Evolutionary conservation across 2,888 invertebrate genomes (phyloP).

Genomic region (Ischnus inquisitorius): DNA sequence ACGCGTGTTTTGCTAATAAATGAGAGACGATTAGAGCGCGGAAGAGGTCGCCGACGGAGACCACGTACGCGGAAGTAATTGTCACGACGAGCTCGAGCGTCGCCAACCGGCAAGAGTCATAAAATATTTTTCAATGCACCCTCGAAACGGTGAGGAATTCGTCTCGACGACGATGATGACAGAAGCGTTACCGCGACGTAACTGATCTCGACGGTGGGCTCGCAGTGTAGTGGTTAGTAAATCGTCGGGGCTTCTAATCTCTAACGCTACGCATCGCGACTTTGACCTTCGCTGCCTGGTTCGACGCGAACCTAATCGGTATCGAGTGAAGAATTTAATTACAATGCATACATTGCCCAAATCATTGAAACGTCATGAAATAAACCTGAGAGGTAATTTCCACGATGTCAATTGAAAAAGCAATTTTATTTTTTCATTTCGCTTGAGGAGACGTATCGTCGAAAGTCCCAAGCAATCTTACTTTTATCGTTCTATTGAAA

Average conservation of each 20-base stretch:
- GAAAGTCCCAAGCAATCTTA: too few species aligned
- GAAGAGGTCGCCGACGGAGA: constrained; percentile 11
- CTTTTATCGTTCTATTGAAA: too few species aligned
- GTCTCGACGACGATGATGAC: constrained; percentile 1
- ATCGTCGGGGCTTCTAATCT: constrained; percentile 60
- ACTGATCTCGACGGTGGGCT: constrained; percentile 26
- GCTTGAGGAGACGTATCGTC: too few species aligned
- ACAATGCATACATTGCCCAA: not conserved
- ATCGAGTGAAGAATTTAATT: not conserved
- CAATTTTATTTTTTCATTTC: too few species aligned
- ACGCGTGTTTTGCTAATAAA: not conserved
- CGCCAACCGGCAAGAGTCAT: constrained; percentile 9
- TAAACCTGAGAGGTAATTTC: too few species aligned
- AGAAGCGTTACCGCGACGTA: constrained; percentile 35
- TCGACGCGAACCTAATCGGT: not conserved
- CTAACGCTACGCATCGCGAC: constrained; percentile 48
- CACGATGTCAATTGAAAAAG: too few species aligned
- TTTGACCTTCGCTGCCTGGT: constrained; percentile 45
- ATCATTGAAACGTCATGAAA: too few species aligned
- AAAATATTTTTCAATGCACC: constrained; percentile 32
- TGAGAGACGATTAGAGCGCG: not conserved
- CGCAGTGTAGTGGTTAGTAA: constrained; percentile 16
- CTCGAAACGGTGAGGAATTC: constrained; percentile 13
- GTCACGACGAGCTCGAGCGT: constrained; percentile 9
- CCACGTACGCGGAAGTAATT: constrained; percentile 32